Evolutionary conservation across 2,888 invertebrate genomes (phyloP).

Genomic region (Galeopsomyia nigrocyanea): DNA sequence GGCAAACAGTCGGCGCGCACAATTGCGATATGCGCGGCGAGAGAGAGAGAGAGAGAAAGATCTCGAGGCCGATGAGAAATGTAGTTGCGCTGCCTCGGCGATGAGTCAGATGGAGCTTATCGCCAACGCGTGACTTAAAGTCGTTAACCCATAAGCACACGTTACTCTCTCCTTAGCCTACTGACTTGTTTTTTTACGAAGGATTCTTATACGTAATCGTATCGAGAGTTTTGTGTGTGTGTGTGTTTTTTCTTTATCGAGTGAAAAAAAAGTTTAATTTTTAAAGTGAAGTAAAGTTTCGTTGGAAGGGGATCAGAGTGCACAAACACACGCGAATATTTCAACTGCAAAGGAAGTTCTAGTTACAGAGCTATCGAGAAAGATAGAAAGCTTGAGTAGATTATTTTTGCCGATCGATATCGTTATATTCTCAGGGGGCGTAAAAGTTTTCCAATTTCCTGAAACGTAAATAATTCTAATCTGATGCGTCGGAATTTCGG

Average conservation of each 20-base stretch:
- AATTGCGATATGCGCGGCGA: too few relatives aligned
- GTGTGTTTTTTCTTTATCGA: neutral
- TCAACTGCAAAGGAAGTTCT: too few relatives aligned
- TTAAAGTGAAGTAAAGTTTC: too few relatives aligned
- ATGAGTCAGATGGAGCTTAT: conserved; percentile 2
- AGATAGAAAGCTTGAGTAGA: too few relatives aligned
- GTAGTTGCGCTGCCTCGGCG: neutral
- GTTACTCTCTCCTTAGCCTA: conserved; percentile 50
- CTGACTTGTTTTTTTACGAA: conserved; percentile 52
- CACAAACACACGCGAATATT: too few relatives aligned
- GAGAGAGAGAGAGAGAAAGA: too few relatives aligned
- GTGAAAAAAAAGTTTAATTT: too few relatives aligned
- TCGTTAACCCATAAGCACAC: conserved; percentile 59
- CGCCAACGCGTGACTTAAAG: conserved; percentile 57
- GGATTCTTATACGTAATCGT: neutral
- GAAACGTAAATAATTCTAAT: conserved; percentile 13
- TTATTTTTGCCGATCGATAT: too few relatives aligned
- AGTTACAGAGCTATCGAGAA: too few relatives aligned
- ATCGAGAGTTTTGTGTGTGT: neutral
- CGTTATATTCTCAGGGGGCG: too few relatives aligned
- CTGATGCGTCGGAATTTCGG: neutral
- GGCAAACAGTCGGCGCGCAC: too few relatives aligned
- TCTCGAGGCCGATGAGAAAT: neutral
- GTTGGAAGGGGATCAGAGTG: too few relatives aligned
- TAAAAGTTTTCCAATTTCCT: conserved; percentile 1